Percentiles rank a stretch among this genome's conserved stretches.
Evolutionary conservation across 2,797 vertebrate species (phyloP).

Genomic region (Acipenser transmontanus): DNA sequence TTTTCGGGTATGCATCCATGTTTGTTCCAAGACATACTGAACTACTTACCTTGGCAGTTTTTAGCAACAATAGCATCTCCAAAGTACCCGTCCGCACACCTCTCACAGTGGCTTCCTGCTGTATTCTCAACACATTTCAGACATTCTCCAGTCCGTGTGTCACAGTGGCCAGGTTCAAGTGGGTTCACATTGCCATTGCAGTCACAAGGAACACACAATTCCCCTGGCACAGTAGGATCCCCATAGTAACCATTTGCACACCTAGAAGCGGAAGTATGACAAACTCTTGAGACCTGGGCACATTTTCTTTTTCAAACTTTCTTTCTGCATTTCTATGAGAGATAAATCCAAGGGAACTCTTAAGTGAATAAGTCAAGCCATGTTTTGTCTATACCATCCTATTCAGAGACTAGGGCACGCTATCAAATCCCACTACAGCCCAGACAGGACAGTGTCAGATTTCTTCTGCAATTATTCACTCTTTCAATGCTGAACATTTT

Average conservation of each 20-base stretch:
- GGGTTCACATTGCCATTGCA: conserved; percentile 75
- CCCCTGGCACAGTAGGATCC: conserved; percentile 69
- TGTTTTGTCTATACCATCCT: too few relatives aligned
- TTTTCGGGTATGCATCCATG: too few relatives aligned
- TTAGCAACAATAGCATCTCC: conserved; percentile 75
- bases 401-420: background rate
- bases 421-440: background rate
- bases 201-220: conserved; percentile 66
- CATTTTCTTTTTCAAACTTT: too few relatives aligned
- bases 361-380: too few relatives aligned
- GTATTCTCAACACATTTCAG: conserved; percentile 76
- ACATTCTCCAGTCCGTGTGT: conserved; percentile 72
- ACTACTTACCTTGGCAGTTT: conserved; percentile 69
- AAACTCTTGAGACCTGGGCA: background rate
- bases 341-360: too few relatives aligned
- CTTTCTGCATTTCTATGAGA: too few relatives aligned
- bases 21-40: too few relatives aligned
- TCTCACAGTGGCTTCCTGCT: conserved; percentile 71
- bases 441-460: background rate
- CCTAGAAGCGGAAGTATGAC: conserved; percentile 45
- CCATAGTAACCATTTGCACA: conserved; percentile 85
- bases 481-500: background rate
- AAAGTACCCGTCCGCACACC: conserved; percentile 74
- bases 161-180: conserved; percentile 64
- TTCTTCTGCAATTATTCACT: background rate